phyloP scores from a whole-genome alignment of 2,113 vertebrate species.

The Apteryx owenii region DNA sequence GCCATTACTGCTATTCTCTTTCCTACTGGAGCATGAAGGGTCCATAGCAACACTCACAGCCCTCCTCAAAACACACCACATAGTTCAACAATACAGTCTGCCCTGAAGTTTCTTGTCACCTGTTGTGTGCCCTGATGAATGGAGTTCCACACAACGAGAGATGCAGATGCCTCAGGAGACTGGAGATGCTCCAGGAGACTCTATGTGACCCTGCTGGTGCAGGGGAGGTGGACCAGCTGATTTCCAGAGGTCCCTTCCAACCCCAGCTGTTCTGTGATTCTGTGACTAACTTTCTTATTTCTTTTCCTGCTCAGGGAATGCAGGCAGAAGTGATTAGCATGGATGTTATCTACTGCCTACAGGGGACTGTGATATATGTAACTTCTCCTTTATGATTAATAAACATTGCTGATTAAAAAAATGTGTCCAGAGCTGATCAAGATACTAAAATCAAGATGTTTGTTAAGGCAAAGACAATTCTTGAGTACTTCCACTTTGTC shows the following conservation, averaged over 20 bases:
- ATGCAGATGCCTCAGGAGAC: background rate
- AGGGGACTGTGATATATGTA: background rate
- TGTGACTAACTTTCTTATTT: background rate
- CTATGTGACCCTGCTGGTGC: background rate
- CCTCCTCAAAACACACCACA: background rate
- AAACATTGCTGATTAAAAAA: background rate
- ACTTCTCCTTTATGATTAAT: background rate
- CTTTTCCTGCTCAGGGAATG: background rate
- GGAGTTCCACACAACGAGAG: background rate
- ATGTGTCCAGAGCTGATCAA: background rate
- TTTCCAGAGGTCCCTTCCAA: background rate
- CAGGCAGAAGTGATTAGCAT: background rate
- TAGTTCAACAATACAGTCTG: background rate
- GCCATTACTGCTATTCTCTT: background rate
- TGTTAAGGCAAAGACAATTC: background rate
- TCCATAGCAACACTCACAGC: background rate
- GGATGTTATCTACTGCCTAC: background rate
- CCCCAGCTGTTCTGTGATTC: background rate
- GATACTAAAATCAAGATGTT: background rate
- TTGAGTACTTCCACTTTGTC: background rate
- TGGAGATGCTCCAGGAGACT: background rate
- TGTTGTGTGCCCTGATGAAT: accelerated
- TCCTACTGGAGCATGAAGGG: background rate
- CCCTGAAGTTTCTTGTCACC: background rate
- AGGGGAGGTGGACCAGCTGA: background rate